These are phyloP conservation scores for Speoplatyrhinus poulsoni DNA, from an alignment of 2,113 vertebrate species.

Conservation along the genomic window DNA sequence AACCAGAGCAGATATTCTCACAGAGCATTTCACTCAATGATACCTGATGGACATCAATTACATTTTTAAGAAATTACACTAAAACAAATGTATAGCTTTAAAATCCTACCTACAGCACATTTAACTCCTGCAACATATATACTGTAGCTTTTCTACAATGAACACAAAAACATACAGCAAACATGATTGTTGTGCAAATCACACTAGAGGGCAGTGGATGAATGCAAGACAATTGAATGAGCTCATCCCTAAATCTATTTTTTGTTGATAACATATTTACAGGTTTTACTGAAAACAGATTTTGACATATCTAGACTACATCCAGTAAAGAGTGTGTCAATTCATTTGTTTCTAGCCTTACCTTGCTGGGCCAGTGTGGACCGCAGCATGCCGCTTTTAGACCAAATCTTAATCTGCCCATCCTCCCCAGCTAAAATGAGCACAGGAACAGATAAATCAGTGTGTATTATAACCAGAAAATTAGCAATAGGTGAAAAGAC, in stretches of 20 bases:
- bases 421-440: constrained; percentile 89
- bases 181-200: neutral
- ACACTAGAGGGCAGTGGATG: constrained; percentile 16
- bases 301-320: neutral
- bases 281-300: neutral
- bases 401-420: constrained; percentile 98
- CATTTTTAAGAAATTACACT: no score
- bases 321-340: neutral
- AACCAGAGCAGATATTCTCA: no score
- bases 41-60: no score
- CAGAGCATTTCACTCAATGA: no score
- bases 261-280: neutral
- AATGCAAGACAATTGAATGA: neutral
- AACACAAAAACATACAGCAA: neutral
- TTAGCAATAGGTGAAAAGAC: no score
- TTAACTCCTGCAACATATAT: no score
- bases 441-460: constrained; percentile 23
- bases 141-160: neutral
- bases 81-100: no score
- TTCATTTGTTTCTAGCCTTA: constrained; percentile 56
- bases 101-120: no score
- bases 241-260: neutral
- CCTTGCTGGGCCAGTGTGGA: constrained; percentile 94
- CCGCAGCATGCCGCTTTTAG: constrained; percentile 96
- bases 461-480: no score